Conservation (phyloP, 2,113 vertebrate species). For the Epinephelus lanceolatus region DNA sequence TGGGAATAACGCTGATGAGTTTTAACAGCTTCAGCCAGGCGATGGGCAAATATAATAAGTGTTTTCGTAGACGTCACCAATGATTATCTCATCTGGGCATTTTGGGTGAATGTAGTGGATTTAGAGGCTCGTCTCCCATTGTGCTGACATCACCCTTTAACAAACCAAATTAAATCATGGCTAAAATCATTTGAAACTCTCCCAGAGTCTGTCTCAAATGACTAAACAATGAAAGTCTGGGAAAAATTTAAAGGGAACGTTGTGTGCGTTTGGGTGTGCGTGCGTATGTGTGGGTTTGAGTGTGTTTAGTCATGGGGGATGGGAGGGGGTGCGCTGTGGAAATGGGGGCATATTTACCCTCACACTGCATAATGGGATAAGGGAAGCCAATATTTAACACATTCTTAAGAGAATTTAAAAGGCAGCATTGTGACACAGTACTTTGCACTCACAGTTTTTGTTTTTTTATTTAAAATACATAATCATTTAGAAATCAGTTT, state of each 20-base stretch:
- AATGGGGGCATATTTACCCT: conserved; percentile 78
- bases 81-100: conserved; percentile 90
- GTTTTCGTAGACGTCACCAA: conserved; percentile 91
- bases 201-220: conserved; percentile 83
- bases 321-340: conserved; percentile 60
- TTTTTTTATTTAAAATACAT: conserved; percentile 1
- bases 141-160: conserved; percentile 90
- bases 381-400: conserved; percentile 67
- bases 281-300: conserved; percentile 53
- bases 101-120: conserved; percentile 94
- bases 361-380: conserved; percentile 77
- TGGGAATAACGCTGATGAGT: conserved; percentile 91
- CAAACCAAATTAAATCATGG: conserved; percentile 88
- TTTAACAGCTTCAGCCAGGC: conserved; percentile 94
- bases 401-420: conserved; percentile 68
- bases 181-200: conserved; percentile 87
- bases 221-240: conserved; percentile 83
- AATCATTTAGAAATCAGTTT: background rate
- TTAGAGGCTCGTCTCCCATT: conserved; percentile 91
- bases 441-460: background rate
- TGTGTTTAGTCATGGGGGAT: conserved; percentile 60
- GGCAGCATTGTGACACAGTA: conserved; percentile 27
- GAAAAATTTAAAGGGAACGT: conserved; percentile 78
- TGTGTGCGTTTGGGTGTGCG: conserved; percentile 52
- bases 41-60: conserved; percentile 95